Evolutionary conservation across 2,888 invertebrate species (phyloP).

Genomic region (Drosophila gaucha): DNA sequence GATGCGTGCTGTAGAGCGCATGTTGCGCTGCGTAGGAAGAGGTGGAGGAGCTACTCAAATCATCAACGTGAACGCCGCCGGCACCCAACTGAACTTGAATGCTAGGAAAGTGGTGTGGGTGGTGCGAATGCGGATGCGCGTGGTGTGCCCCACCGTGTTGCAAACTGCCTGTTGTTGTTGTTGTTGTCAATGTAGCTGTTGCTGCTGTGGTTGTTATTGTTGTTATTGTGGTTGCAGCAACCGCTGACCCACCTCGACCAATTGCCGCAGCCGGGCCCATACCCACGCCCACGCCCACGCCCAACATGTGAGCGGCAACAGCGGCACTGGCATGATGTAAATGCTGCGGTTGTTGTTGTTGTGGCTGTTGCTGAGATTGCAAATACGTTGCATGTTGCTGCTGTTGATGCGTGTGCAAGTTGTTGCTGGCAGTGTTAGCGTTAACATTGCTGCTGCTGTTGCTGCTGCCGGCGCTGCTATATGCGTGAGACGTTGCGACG

Average conservation of each 20-base stretch:
- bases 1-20: constrained; percentile 82
- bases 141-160: constrained; percentile 44
- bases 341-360: constrained; percentile 51
- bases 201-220: constrained; percentile 53
- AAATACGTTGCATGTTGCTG: constrained; percentile 25
- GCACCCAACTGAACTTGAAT: constrained; percentile 62
- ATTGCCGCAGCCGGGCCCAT: constrained; percentile 50
- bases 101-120: constrained; percentile 52
- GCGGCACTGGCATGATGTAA: constrained; percentile 55
- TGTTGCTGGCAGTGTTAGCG: constrained; percentile 68
- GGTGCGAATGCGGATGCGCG: constrained; percentile 43
- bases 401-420: constrained; percentile 47
- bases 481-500: constrained; percentile 49
- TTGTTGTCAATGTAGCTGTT: constrained; percentile 40
- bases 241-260: constrained; percentile 81
- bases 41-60: constrained; percentile 68
- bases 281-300: constrained; percentile 47
- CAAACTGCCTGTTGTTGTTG: constrained; percentile 58
- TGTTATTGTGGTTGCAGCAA: constrained; percentile 49
- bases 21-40: constrained; percentile 69
- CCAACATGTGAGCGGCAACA: constrained; percentile 63
- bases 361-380: constrained; percentile 47
- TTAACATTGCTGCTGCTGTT: constrained; percentile 59
- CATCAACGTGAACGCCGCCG: constrained; percentile 56
- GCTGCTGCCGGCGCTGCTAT: constrained; percentile 51